Percentiles rank a stretch among this genome's conserved stretches.
Conservation (phyloP, 2,888 invertebrate species). For the Palloptera scutellata region DNA sequence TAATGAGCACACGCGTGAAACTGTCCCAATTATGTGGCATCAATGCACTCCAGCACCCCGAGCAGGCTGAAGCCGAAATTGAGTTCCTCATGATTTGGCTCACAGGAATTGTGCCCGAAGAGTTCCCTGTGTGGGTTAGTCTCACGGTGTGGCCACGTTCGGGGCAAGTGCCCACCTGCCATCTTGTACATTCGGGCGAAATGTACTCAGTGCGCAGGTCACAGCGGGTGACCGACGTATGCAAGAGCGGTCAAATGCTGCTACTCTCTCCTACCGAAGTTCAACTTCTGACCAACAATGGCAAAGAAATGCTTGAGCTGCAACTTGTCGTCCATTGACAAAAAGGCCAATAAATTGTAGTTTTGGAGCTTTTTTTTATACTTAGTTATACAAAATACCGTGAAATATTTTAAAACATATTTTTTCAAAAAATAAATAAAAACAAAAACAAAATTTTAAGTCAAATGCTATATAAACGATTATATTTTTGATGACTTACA, state of each 20-base stretch:
- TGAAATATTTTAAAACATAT: too few relatives aligned
- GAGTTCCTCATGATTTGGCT: conserved; percentile 55
- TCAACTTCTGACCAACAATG: conserved; percentile 45
- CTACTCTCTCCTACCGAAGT: conserved; percentile 47
- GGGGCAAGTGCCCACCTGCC: conserved; percentile 40
- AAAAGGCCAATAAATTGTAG: too few relatives aligned
- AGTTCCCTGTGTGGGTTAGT: conserved; percentile 46
- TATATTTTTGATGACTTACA: too few relatives aligned
- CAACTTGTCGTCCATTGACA: conserved; percentile 46
- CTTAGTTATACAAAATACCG: too few relatives aligned
- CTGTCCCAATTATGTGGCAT: conserved; percentile 40
- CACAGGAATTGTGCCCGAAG: conserved; percentile 48
- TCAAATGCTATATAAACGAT: too few relatives aligned
- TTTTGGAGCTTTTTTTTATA: too few relatives aligned
- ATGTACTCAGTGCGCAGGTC: conserved; percentile 51
- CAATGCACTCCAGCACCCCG: background rate
- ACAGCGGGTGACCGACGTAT: conserved; percentile 44
- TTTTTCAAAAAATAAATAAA: too few relatives aligned
- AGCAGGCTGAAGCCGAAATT: background rate
- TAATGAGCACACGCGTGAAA: conserved; percentile 53
- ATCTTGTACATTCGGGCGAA: conserved; percentile 51
- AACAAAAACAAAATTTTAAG: too few relatives aligned
- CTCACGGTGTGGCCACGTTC: conserved; percentile 50
- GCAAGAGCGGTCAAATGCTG: conserved; percentile 46
- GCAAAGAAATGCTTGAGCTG: conserved; percentile 50